A percentile compares a stretch with the other conserved stretches of the same genome.
Evolutionary conservation across 2,113 vertebrate species (phyloP).

Genomic region (Saguinus imperator): DNA sequence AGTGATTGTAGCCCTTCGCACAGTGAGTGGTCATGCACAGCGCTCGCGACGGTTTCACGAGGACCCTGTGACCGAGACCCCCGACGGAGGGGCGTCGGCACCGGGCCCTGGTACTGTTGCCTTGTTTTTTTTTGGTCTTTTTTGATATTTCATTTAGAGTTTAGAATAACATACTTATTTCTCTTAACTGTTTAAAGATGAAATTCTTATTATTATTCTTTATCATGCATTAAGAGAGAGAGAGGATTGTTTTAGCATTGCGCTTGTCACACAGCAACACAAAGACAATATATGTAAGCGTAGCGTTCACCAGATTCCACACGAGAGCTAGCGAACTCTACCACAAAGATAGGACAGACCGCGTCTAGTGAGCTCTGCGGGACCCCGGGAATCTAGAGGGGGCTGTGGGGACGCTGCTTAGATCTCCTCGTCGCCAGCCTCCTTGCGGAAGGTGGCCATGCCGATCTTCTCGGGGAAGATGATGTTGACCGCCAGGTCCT

Average conservation of each 20-base stretch:
- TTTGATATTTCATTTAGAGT: slow-evolving; percentile 41
- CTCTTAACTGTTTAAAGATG: slow-evolving; percentile 37
- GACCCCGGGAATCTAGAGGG: not conserved
- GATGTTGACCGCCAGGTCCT: slow-evolving; percentile 92
- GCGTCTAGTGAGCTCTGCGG: slow-evolving; percentile 32
- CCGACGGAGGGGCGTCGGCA: not conserved
- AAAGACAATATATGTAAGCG: slow-evolving; percentile 7
- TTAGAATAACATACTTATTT: slow-evolving; percentile 73
- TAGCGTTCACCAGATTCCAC: slow-evolving; percentile 54
- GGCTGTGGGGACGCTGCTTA: not conserved
- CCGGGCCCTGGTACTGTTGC: slow-evolving; percentile 53
- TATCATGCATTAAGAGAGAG: slow-evolving; percentile 68
- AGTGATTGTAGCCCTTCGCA: slow-evolving; percentile 47
- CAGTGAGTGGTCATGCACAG: slow-evolving; percentile 63
- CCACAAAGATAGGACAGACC: slow-evolving; percentile 64
- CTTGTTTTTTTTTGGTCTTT: slow-evolving; percentile 77
- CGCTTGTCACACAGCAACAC: slow-evolving; percentile 38
- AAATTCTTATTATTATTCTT: slow-evolving; percentile 54
- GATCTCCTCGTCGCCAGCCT: slow-evolving; percentile 80
- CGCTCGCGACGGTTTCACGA: slow-evolving; percentile 32
- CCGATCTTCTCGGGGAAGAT: slow-evolving; percentile 95
- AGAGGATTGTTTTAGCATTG: not conserved
- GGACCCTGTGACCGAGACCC: slow-evolving; percentile 37
- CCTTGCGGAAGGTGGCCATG: slow-evolving; percentile 88
- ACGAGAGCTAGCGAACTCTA: slow-evolving; percentile 50